A percentile compares a stretch with the other conserved stretches of the same genome.
phyloP scores from a whole-genome alignment of 1,140 invertebrate species.

The Diabrotica virgifera region DNA sequence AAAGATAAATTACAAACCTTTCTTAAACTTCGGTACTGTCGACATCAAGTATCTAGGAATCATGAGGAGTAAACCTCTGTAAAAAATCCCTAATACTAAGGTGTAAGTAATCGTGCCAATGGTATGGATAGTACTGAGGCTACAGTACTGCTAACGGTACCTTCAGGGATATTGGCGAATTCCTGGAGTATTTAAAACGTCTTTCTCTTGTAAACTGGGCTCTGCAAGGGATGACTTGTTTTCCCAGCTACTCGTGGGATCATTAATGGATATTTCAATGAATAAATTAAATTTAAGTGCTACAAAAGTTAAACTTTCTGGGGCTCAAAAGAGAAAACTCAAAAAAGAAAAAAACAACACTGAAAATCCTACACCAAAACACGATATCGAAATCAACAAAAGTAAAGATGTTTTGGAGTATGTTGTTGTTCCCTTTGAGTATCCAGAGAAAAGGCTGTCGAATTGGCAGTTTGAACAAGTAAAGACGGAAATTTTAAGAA shows the following conservation, averaged over 20 bases:
- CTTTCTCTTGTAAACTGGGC: slow-evolving; percentile 5
- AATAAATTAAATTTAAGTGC: no score
- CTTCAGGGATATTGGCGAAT: background rate
- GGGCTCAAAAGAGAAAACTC: background rate
- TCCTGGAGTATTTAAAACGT: background rate
- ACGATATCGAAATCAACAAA: background rate
- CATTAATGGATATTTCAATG: background rate
- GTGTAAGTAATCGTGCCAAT: slow-evolving; percentile 15
- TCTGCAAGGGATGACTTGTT: slow-evolving; percentile 3
- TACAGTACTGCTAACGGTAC: slow-evolving; percentile 15
- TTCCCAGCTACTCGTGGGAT: slow-evolving; percentile 7
- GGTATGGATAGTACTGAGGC: slow-evolving; percentile 14
- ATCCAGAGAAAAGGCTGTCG: background rate
- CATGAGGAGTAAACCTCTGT: slow-evolving; percentile 16
- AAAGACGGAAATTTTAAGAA: background rate
- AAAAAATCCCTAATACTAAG: slow-evolving; percentile 17
- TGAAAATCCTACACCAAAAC: background rate
- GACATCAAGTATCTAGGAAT: slow-evolving; percentile 4
- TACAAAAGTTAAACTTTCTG: background rate
- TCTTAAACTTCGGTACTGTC: slow-evolving; percentile 10
- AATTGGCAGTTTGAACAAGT: background rate
- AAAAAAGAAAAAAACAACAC: background rate
- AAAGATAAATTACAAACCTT: slow-evolving; percentile 2
- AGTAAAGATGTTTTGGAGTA: background rate
- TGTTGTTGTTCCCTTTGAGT: background rate